Evolutionary conservation across 1,140 invertebrate genomes (phyloP).

Genomic region (Pachyrhynchus sulphureomaculatus): DNA sequence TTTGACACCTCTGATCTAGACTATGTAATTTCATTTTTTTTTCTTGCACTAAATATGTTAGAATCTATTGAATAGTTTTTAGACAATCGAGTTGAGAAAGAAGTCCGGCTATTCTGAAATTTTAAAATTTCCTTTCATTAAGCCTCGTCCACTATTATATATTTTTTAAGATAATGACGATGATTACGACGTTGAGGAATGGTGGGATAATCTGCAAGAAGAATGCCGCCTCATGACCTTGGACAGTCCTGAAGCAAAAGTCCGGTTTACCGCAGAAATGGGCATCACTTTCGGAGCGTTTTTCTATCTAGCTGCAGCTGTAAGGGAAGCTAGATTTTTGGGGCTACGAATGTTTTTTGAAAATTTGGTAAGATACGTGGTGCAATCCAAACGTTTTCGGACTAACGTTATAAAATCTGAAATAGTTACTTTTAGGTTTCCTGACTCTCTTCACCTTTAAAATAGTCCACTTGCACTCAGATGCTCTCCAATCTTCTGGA

Average conservation of each 20-base stretch:
- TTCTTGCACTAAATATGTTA: too few relatives aligned
- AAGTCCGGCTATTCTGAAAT: background rate
- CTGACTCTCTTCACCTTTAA: too few relatives aligned
- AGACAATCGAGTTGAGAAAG: too few relatives aligned
- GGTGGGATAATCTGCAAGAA: constrained; percentile 70
- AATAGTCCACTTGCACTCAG: too few relatives aligned
- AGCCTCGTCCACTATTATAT: constrained; percentile 5
- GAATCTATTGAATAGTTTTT: too few relatives aligned
- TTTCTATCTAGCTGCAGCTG: constrained; percentile 76
- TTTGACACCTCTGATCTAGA: too few relatives aligned
- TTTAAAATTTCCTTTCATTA: background rate
- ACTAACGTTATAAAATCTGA: too few relatives aligned
- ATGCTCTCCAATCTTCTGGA: too few relatives aligned
- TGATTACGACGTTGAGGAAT: constrained; percentile 57
- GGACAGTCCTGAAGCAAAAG: constrained; percentile 58
- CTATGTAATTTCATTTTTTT: too few relatives aligned
- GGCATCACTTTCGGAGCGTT: constrained; percentile 73
- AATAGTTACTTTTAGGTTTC: too few relatives aligned
- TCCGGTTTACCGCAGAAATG: constrained; percentile 69
- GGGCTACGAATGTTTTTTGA: constrained; percentile 88
- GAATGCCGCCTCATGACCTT: constrained; percentile 70
- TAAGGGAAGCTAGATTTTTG: constrained; percentile 79
- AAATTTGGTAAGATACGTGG: constrained; percentile 80
- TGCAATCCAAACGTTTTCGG: too few relatives aligned
- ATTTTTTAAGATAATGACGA: constrained; percentile 32